Conservation (phyloP, 1,140 invertebrate genomes). For the Panagrolaimus sp. region DNA sequence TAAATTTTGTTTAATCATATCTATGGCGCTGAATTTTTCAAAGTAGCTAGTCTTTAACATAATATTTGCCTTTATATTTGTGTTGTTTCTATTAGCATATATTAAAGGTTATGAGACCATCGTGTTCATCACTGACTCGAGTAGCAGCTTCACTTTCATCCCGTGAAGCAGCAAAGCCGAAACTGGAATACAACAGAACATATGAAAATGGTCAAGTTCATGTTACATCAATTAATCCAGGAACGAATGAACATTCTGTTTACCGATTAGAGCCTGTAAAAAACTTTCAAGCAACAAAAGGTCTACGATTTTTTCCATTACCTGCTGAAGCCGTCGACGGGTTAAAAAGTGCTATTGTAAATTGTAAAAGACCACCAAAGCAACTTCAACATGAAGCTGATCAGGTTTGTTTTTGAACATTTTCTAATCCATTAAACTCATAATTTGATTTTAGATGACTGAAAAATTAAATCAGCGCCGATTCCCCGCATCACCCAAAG, state of each 20-base stretch:
- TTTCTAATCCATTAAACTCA: not conserved
- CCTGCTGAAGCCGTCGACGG: conserved; percentile 15
- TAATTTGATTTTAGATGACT: conserved; percentile 31
- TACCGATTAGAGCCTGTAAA: not conserved
- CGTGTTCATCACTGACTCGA: not conserved
- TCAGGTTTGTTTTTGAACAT: conserved; percentile 1
- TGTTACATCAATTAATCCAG: conserved; percentile 16
- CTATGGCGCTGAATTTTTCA: no score
- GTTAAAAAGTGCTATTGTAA: conserved; percentile 10
- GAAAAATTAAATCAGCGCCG: conserved; percentile 32
- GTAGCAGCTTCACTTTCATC: not conserved
- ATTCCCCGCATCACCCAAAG: conserved; percentile 33
- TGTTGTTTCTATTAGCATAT: no score
- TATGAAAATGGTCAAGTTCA: conserved; percentile 16
- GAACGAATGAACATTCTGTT: conserved; percentile 15
- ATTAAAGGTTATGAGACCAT: not conserved
- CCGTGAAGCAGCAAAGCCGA: not conserved
- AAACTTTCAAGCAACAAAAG: not conserved
- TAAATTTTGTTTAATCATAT: no score
- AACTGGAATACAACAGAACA: not conserved
- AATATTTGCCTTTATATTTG: no score
- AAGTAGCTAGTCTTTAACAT: no score
- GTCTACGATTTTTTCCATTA: not conserved
- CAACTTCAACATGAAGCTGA: conserved; percentile 25
- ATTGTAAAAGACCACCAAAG: conserved; percentile 15